Evolutionary conservation across 2,888 invertebrate genomes (phyloP), one percentile per base, ranked within the genome.

Genomic region (Dicycla oo): DNA sequence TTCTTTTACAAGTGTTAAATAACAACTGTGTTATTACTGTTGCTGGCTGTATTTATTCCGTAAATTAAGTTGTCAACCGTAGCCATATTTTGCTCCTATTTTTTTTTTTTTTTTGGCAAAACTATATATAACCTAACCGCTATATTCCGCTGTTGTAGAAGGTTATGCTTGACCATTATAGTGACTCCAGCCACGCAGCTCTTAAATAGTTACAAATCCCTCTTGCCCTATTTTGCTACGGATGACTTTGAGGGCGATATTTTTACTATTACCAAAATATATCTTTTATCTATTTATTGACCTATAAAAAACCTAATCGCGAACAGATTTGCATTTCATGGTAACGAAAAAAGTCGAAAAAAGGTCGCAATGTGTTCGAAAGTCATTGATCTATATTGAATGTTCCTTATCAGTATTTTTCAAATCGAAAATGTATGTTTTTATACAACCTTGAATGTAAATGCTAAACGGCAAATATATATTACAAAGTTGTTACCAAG

Each of bases 401-500:
- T 45, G 45, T 45, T 45, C 45, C 45, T 18, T 57, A 30, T n/a
- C 3, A 49, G 26, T 47, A n/a, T 47, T 56, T 70, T 53, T 68
- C 13, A 1, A 6, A 69, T 15, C 6, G 23, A 54, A 66, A 23
- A 4, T 10, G 18, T 10, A 15, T 40, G 6, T 23, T 34, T 45
- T 47, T 68, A 49, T 20, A 38, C 18, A 56, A 43, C 49, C 34
- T 26, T 20, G 34, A 51, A 1, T 69, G 56, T 47, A 49, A 57
- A 66, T 67, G 38, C 30, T 5, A n/a, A 64, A 53, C 38, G 38
- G 47, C 38, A 30, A 47, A 47, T 54, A 47, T 23, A 54, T 54
- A 54, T 66, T 38, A 30, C 38, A 20, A 38, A 40, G 45, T 54
- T 34, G 23, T 67, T 51, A 45, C 26, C 38, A 62, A 74, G 10